phyloP scores from a whole-genome alignment of 2,888 invertebrate species.

The Trilocha varians region DNA sequence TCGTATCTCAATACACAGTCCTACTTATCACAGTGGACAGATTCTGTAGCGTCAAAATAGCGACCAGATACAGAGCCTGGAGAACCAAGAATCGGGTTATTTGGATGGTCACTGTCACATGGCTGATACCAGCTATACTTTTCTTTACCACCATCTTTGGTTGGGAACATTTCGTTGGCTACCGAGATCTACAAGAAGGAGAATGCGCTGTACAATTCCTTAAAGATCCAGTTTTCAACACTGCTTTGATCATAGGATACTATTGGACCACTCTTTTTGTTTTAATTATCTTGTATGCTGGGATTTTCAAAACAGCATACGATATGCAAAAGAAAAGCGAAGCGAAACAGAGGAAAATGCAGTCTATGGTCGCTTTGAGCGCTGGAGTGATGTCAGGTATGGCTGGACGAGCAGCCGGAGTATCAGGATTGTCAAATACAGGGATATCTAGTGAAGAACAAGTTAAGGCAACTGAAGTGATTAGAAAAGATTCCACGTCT shows the following conservation, averaged over 20 bases:
- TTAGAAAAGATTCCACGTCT: slow-evolving; percentile 52
- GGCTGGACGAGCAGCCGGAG: slow-evolving; percentile 90
- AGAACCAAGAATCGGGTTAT: slow-evolving; percentile 93
- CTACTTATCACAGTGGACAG: slow-evolving; percentile 98
- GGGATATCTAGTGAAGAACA: slow-evolving; percentile 82
- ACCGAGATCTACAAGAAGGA: slow-evolving; percentile 87
- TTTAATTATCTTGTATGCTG: slow-evolving; percentile 95
- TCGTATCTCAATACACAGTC: slow-evolving; percentile 99
- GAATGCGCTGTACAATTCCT: slow-evolving; percentile 98
- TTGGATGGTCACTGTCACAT: slow-evolving; percentile 96
- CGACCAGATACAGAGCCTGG: slow-evolving; percentile 97
- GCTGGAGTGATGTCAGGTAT: slow-evolving; percentile 93
- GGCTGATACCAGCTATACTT: slow-evolving; percentile 95
- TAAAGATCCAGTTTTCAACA: slow-evolving; percentile 97
- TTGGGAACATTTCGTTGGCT: slow-evolving; percentile 98
- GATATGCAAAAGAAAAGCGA: slow-evolving; percentile 98
- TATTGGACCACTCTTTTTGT: slow-evolving; percentile 98
- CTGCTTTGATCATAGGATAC: slow-evolving; percentile 95
- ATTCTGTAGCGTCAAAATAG: slow-evolving; percentile 98
- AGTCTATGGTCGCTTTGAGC: slow-evolving; percentile 92
- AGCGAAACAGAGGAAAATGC: slow-evolving; percentile 96
- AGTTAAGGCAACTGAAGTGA: slow-evolving; percentile 64
- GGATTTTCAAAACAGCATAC: slow-evolving; percentile 97
- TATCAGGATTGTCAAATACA: slow-evolving; percentile 86
- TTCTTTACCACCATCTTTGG: slow-evolving; percentile 99